These are phyloP conservation scores for Muscicapa striata DNA, from an alignment of 2,797 vertebrate species.

Conservation along the genomic window DNA sequence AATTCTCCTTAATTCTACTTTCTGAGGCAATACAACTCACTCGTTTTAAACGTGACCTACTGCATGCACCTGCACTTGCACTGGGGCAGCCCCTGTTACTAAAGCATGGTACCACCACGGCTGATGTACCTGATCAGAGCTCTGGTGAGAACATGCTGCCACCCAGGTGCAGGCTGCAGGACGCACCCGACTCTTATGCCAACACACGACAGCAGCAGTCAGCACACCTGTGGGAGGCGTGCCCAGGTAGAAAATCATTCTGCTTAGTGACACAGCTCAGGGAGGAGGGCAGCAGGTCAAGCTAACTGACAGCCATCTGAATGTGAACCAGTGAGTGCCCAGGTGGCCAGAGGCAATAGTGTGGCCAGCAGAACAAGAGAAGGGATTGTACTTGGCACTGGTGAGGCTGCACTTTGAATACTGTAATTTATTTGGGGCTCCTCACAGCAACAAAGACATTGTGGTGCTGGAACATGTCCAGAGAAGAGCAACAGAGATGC, in stretches of 20 bases:
- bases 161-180: background rate
- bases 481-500: background rate
- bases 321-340: background rate
- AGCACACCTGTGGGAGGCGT: background rate
- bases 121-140: background rate
- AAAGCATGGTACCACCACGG: background rate
- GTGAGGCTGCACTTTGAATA: background rate
- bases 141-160: background rate
- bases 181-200: rapidly evolving
- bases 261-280: background rate
- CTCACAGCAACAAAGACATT: background rate
- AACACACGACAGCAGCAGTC: background rate
- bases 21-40: background rate
- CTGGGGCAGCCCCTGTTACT: background rate
- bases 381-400: background rate
- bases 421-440: background rate
- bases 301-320: background rate
- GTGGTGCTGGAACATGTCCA: background rate
- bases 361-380: background rate
- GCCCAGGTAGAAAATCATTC: background rate
- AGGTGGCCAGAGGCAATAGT: background rate
- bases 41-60: background rate
- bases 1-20: background rate
- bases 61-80: background rate
- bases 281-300: background rate